Conservation (phyloP, 1,140 invertebrate species). For the Pseudomyrmex concolor region DNA sequence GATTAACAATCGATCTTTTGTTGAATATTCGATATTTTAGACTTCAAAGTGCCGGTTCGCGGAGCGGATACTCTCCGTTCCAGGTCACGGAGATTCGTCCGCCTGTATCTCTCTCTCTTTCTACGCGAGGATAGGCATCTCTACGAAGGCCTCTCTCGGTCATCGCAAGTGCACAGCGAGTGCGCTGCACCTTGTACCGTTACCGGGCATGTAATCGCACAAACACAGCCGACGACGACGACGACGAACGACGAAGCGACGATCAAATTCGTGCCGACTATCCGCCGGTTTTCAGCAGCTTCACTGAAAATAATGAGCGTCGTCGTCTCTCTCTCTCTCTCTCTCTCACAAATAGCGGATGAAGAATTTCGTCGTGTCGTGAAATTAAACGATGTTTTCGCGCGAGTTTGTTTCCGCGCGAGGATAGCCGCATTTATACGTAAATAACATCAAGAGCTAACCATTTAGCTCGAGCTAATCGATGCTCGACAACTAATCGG, state of each 20-base stretch:
- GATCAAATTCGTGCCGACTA: conserved; percentile 65
- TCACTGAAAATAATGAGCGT: too few species aligned
- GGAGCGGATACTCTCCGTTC: conserved; percentile 66
- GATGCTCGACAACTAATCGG: background rate
- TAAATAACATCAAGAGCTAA: background rate
- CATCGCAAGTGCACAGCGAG: conserved; percentile 64
- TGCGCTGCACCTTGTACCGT: conserved; percentile 71
- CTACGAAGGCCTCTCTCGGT: conserved; percentile 57
- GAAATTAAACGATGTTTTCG: background rate
- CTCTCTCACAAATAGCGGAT: too few species aligned
- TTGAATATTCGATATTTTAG: background rate
- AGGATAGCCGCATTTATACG: background rate
- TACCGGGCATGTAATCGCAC: conserved; percentile 66
- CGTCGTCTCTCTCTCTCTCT: too few species aligned
- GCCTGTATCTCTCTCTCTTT: conserved; percentile 58
- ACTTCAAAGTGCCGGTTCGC: background rate
- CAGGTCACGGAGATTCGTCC: conserved; percentile 68
- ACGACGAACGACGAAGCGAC: conserved; percentile 51
- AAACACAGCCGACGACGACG: conserved; percentile 48
- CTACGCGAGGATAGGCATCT: conserved; percentile 68
- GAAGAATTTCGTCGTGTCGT: background rate
- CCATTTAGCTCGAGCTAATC: background rate
- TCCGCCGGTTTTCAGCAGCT: conserved; percentile 47
- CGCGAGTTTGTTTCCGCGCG: background rate
- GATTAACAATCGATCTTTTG: too few species aligned